phyloP scores from a whole-genome alignment of 2,113 vertebrate genomes.

The Heptranchias perlo region DNA sequence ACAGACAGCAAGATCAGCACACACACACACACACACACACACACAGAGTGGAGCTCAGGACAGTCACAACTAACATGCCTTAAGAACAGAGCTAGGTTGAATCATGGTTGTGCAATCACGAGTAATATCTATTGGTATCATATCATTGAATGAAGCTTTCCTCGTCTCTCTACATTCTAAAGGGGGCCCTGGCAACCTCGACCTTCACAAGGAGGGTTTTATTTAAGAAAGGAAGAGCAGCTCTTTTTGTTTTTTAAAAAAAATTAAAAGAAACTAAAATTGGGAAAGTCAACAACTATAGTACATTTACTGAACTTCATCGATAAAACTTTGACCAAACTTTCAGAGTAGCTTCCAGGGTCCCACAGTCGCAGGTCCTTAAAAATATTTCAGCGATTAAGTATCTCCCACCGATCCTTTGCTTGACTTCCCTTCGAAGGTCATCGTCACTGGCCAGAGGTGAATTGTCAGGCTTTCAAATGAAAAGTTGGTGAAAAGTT shows the following conservation, averaged over 20 bases:
- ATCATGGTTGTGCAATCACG: conserved; percentile 88
- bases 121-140: conserved; percentile 78
- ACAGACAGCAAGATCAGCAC: conserved; percentile 66
- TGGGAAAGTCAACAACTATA: conserved; percentile 11
- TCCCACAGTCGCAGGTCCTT: neutral
- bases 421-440: neutral
- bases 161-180: conserved; percentile 79
- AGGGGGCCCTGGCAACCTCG: conserved; percentile 44
- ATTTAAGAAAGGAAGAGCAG: neutral
- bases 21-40: conserved; percentile 51
- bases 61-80: conserved; percentile 82
- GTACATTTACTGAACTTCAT: conserved; percentile 28
- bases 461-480: neutral
- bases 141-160: conserved; percentile 48
- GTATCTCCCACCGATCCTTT: neutral
- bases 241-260: neutral
- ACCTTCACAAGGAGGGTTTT: neutral
- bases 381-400: neutral
- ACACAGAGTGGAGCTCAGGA: conserved; percentile 55
- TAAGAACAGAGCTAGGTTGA: conserved; percentile 56
- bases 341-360: conserved; percentile 7
- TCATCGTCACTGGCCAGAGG: neutral
- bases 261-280: conserved; percentile 16
- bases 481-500: conserved; percentile 9
- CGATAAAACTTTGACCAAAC: conserved; percentile 16